Evolutionary conservation across 2,888 invertebrate species (phyloP), one percentile per base, ranked within the genome.

Genomic region (Azorinus chamasolen): DNA sequence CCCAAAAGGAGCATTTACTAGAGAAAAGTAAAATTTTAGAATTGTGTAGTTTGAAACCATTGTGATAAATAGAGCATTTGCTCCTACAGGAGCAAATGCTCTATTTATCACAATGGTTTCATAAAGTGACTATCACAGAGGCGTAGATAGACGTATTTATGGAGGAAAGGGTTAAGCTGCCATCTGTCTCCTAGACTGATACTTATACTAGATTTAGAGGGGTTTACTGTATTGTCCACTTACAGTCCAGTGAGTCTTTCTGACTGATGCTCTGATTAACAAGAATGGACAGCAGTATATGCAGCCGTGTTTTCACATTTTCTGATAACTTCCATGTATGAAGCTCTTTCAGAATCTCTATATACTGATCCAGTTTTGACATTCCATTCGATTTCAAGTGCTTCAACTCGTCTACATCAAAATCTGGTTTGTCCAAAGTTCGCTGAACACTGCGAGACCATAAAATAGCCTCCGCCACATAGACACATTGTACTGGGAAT

Each of bases 401-500:
- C 54, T 79, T 83, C 25, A 92, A 72, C 25, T 89, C 89, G 14
- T 89, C 87, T 18, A 65, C 43, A 32, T 90, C 87, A 24, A 71
- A 50, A 41, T 81, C 78, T 12, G 79, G 72, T 57, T 84, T 89
- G 61, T 90, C 89, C 16, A 92, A 83, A 16, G 76, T 74, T 27
- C 80, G 72, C 48, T 80, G 79, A 54, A 92, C 86, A n/a, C 66
- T 64, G 24, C 89, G 68, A 59, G 89, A 89, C 91, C 91, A 92
- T 50, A 92, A 81, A 14, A 92, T 86, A 10, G 88, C 89, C 66
- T 92, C 92, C 1, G 92, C 83, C 3, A 88, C 85, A 32, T 88
- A 79, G 18, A 92, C 90, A 83, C 90, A 91, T 81, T 92, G 91
- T 10, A 84, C 84, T 6, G 92, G 92, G 83, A 90, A 92, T 43